Percentiles rank a stretch among this genome's conserved stretches.
These are phyloP conservation scores for Shinisaurus crocodilurus DNA, from an alignment of 2,113 vertebrate genomes.

Conservation along the genomic window DNA sequence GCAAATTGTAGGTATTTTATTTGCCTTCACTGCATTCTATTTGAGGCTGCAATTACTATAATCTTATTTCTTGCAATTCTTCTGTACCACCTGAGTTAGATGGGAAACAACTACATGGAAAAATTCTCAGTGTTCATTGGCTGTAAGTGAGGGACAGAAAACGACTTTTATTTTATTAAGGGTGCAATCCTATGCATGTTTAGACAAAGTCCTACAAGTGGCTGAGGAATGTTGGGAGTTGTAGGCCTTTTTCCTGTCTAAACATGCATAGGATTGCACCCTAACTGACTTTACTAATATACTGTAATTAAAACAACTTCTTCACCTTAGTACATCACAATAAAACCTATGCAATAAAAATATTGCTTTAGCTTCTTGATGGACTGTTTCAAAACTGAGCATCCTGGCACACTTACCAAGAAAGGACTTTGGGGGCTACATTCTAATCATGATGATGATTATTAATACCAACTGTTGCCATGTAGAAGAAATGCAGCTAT, in stretches of 20 bases:
- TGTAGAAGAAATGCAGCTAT: conserved; percentile 29
- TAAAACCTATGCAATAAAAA: conserved; percentile 39
- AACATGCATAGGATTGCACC: too few species aligned
- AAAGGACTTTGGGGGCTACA: conserved; percentile 34
- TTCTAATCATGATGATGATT: conserved; percentile 50
- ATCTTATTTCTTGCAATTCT: background rate
- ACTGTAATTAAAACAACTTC: conserved; percentile 65
- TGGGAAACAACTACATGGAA: background rate
- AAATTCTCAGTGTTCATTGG: conserved; percentile 21
- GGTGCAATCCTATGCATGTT: too few species aligned
- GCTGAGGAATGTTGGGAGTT: too few species aligned
- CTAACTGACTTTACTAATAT: conserved; percentile 3
- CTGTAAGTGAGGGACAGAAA: background rate
- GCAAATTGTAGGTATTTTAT: background rate
- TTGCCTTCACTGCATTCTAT: background rate
- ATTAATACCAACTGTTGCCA: background rate
- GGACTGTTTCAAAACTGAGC: conserved; percentile 40
- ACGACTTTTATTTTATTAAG: background rate
- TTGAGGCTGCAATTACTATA: background rate
- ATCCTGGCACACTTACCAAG: conserved; percentile 33
- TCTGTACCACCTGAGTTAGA: background rate
- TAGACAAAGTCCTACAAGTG: too few species aligned
- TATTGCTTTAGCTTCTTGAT: conserved; percentile 57
- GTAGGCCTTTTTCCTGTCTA: too few species aligned
- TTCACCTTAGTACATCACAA: conserved; percentile 58